Evolutionary conservation across 2,888 invertebrate species (phyloP), one percentile per base, ranked within the genome.

Genomic region (Polydrusus tereticollis): DNA sequence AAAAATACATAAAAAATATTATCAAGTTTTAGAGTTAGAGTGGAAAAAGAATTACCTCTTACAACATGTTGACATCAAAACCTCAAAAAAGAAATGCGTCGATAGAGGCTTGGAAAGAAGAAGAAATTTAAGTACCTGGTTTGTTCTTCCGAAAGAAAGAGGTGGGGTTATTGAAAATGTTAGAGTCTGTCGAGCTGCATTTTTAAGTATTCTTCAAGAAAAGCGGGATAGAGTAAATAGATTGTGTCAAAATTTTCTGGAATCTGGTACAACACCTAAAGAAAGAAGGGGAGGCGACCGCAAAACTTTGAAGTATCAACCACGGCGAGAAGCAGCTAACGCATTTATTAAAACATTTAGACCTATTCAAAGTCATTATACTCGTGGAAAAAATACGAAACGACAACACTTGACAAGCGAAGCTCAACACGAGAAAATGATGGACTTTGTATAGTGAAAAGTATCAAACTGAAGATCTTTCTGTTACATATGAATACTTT

Each of bases 1-100:
- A n/a, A 50, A 50, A 50, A 50, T 50, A 21, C 50, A 50, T 50
- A 21, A 50, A 50, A 20, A 50, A 50, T 50, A 50, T 21, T 50
- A 50, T 50, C 20, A 50, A 50, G 50, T 50, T 50, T 10, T 8
- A 18, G 50, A 50, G 20, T 50, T 50, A 21, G 50, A 50, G 50
- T 50, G 50, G 50, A 50, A 50, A 18, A 50, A 50, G 50, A 50
- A 50, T 50, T 50, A 50, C 5, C 20, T 50, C 20, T 50, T 50
- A 50, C 50, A 50, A 50, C 50, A 18, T 50, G 50, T 16, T 45
- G n/a, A 45, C 50, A 4, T 50, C 21, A 50, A 50, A 50, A 21
- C 50, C 50, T 12, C 36, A 2, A 36, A 36, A 36, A 26, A 26
- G 26, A 26, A 26, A 26, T 26, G 26, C 26, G 26, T 26, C 7